Base-by-base conservation (phyloP, 2,888 invertebrate genomes). In the Eupithecia subumbrata region DNA sequence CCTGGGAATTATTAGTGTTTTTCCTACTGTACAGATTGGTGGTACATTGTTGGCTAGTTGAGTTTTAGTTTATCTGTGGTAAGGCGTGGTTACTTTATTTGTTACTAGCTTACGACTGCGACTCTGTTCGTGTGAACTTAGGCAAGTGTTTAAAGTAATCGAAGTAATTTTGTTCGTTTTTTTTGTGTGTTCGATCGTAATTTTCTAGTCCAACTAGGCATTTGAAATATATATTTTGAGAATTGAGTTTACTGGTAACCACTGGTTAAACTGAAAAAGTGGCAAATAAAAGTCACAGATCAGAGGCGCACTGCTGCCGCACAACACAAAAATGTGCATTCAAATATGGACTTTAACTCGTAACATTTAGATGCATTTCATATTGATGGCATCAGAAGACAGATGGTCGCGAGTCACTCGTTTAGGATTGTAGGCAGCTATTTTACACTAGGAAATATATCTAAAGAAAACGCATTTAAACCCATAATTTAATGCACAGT, bases 1-100 rank as follows among this genome's bases (percentile, higher is more conserved):
- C 86, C 88, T 80, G 84, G 86, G 89, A 91, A 90, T 91, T 92
- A 92, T 91, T 91, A 89, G 89, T 92, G 91, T 92, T 93, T 92
- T 91, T 91, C 89, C 87, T 87, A 90, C 89, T 91, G 92, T 86
- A 84, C 82, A 79, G 85, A 86, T 83, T 84, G 84, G 80, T 79
- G 75, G 77, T 73, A 79, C 72, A 76, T 43, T 73, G 75, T 74
- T 80, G 78, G 79, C 71, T 77, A 77, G 75, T 77, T 43, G 30
- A 67, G 71, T 56, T 70, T 80, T 56, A 34, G 74, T 69, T 73
- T 64, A 72, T 66, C 56, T 64, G n/a, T 63, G 52, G n/a, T 52
- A 11, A 22, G 22, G 9, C 22, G 22, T 11, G 60, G 60, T 60
- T 60, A 12, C 60, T 60, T 14, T 60, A 60, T 60, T 60, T 25